A percentile compares a stretch with the other conserved stretches of the same genome.
Conservation (phyloP, 2,888 invertebrate genomes). For the Didymodactylos carnosus region DNA sequence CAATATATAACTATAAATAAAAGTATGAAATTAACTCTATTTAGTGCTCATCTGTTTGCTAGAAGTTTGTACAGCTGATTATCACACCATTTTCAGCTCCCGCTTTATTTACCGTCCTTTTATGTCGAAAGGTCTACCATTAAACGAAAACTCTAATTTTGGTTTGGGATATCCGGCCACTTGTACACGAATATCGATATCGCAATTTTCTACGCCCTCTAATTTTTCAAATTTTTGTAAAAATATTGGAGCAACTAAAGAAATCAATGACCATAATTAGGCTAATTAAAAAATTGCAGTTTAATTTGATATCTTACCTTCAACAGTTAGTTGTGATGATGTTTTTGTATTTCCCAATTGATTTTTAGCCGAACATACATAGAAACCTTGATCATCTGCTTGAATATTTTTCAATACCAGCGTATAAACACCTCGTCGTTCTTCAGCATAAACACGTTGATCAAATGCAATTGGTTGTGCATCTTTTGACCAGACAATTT, state of each 20-base stretch:
- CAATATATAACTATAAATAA: neutral
- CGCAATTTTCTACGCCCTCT: slow-evolving; percentile 13
- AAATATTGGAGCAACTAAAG: slow-evolving; percentile 12
- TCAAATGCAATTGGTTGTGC: neutral
- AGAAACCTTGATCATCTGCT: slow-evolving; percentile 8
- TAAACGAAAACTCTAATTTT: neutral
- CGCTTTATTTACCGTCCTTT: neutral
- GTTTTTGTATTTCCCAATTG: slow-evolving; percentile 1
- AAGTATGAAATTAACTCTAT: too few species aligned
- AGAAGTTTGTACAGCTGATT: too few species aligned
- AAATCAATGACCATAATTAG: too few species aligned
- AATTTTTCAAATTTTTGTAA: slow-evolving; percentile 13
- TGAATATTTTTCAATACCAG: slow-evolving; percentile 8
- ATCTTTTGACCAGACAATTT: slow-evolving; percentile 4
- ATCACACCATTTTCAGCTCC: too few species aligned
- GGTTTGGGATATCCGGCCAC: slow-evolving; percentile 9
- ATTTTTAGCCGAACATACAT: slow-evolving; percentile 10
- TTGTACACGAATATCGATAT: slow-evolving; percentile 9
- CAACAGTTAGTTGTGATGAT: slow-evolving; percentile 5
- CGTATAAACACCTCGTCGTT: slow-evolving; percentile 10
- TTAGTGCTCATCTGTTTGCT: neutral
- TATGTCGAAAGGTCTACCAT: neutral
- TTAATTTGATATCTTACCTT: too few species aligned
- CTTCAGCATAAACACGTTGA: neutral
- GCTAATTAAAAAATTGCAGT: slow-evolving; percentile 45